These are phyloP conservation scores for Aquatica leii DNA, from an alignment of 2,888 invertebrate genomes.

Conservation along the genomic window DNA sequence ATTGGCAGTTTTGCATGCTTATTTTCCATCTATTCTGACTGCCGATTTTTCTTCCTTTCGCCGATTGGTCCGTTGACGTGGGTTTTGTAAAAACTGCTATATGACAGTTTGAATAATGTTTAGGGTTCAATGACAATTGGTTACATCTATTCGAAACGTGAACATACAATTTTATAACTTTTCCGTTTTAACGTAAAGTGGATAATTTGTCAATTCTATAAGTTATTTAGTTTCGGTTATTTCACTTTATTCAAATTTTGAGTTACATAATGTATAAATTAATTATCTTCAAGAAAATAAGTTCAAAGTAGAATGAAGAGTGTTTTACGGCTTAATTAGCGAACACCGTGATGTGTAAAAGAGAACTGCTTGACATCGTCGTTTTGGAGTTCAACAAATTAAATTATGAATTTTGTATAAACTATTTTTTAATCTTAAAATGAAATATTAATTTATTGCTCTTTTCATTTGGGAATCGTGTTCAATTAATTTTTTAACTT, in stretches of 20 bases:
- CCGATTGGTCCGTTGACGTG: constrained; percentile 30
- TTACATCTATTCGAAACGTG: constrained; percentile 31
- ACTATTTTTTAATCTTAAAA: too few species aligned
- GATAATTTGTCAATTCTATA: constrained; percentile 30
- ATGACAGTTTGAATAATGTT: constrained; percentile 42
- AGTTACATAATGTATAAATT: constrained; percentile 17
- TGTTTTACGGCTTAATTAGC: constrained; percentile 27
- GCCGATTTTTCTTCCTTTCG: constrained; percentile 24
- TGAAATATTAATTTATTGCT: too few species aligned
- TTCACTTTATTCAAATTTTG: background rate
- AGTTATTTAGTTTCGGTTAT: background rate
- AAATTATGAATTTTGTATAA: background rate
- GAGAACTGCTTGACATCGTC: constrained; percentile 16
- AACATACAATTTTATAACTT: constrained; percentile 33
- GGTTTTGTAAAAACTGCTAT: constrained; percentile 36
- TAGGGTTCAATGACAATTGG: constrained; percentile 38
- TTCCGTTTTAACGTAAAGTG: constrained; percentile 27
- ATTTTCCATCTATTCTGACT: constrained; percentile 20
- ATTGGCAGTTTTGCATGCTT: background rate
- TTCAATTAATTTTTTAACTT: too few species aligned
- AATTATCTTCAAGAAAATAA: constrained; percentile 24
- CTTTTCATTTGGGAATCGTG: too few species aligned
- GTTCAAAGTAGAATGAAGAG: constrained; percentile 22
- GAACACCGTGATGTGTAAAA: constrained; percentile 23
- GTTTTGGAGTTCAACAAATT: constrained; percentile 6